Evolutionary conservation across 2,113 vertebrate genomes (phyloP).

Genomic region (Menura novaehollandiae): DNA sequence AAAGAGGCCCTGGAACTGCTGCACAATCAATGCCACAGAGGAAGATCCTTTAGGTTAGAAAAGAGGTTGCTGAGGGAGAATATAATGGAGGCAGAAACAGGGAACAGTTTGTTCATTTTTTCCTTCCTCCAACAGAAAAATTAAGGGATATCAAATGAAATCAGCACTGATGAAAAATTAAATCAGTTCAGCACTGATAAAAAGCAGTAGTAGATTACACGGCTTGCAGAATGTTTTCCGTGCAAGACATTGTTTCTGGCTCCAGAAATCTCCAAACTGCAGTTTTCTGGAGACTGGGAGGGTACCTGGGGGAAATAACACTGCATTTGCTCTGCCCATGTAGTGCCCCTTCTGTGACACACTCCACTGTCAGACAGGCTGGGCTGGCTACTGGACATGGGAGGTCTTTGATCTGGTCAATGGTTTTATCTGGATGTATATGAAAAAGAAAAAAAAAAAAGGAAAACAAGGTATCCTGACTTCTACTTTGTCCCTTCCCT

Average conservation of each 20-base stretch:
- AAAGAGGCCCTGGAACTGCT: background rate
- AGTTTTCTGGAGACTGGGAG: background rate
- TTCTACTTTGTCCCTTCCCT: background rate
- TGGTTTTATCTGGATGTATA: background rate
- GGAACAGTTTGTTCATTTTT: background rate
- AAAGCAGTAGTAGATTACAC: background rate
- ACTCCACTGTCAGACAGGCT: background rate
- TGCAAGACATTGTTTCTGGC: background rate
- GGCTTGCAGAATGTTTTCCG: background rate
- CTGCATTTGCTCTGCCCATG: background rate
- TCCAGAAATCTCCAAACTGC: background rate
- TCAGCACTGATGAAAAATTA: background rate
- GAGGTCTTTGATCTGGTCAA: background rate
- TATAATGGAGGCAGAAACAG: background rate
- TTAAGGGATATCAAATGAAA: background rate
- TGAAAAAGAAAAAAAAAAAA: background rate
- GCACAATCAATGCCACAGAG: no score
- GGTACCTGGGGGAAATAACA: background rate
- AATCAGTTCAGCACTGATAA: background rate
- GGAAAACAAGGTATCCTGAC: background rate
- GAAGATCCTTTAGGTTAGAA: background rate
- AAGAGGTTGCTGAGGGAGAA: background rate
- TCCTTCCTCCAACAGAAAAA: background rate
- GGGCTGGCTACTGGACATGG: background rate
- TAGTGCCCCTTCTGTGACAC: accelerated